Conservation (phyloP, 2,797 vertebrate genomes). For the Thamnophis elegans region DNA sequence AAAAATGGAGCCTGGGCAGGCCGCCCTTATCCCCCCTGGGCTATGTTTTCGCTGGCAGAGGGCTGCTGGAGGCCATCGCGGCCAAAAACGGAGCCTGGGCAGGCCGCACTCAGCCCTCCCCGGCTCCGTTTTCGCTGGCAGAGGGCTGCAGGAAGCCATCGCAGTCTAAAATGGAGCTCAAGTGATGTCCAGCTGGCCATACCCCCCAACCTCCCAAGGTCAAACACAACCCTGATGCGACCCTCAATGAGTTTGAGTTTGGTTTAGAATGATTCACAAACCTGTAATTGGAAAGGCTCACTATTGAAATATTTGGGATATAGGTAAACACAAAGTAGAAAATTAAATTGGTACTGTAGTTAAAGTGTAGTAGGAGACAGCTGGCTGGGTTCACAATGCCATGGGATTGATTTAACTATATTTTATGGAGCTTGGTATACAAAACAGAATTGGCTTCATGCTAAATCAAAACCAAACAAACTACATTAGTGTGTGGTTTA, state of each 20-base stretch:
- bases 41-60: too few species aligned
- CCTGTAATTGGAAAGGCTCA: not conserved
- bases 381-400: not conserved
- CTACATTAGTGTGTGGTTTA: not conserved
- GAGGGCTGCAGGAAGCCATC: too few species aligned
- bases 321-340: not conserved
- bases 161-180: too few species aligned
- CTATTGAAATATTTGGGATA: not conserved
- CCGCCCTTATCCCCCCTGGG: too few species aligned
- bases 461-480: not conserved
- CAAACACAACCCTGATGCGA: too few species aligned
- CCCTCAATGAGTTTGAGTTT: not conserved
- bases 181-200: too few species aligned
- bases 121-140: too few species aligned
- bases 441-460: not conserved
- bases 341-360: not conserved
- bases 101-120: fast-evolving
- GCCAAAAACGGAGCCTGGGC: too few species aligned
- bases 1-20: too few species aligned
- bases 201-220: too few species aligned
- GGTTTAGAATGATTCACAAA: not conserved
- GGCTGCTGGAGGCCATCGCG: too few species aligned
- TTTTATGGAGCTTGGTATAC: not conserved
- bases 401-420: not conserved
- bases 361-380: not conserved